Evolutionary conservation across 2,797 vertebrate species (phyloP).

Genomic region (Oceanodroma leucorhoa): DNA sequence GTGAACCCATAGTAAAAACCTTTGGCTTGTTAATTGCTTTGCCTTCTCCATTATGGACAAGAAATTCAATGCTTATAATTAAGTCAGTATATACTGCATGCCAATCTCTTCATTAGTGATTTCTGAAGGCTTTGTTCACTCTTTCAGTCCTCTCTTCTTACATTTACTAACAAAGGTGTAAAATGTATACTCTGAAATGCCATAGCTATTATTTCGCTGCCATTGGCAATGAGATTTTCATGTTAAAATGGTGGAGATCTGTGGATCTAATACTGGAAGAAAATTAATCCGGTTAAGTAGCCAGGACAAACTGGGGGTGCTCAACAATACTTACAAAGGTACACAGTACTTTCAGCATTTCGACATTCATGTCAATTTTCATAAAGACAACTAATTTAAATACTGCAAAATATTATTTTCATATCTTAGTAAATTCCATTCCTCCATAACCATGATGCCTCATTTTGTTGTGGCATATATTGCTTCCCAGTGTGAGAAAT

Average conservation of each 20-base stretch:
- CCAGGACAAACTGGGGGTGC: neutral
- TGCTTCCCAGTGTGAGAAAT: neutral
- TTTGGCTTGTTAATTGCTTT: conserved; percentile 28
- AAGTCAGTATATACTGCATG: conserved; percentile 10
- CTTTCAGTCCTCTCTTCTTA: neutral
- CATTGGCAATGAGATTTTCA: neutral
- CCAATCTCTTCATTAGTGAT: neutral
- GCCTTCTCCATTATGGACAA: neutral
- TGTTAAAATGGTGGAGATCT: neutral
- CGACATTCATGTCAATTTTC: neutral
- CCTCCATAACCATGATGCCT: neutral
- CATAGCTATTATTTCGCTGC: conserved; percentile 19
- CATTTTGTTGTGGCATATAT: neutral
- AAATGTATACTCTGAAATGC: neutral
- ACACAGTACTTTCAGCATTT: neutral
- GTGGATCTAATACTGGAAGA: neutral
- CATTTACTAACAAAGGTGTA: neutral
- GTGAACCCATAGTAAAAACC: neutral
- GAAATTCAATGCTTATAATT: neutral
- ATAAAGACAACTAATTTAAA: neutral
- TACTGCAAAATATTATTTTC: neutral
- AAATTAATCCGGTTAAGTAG: neutral
- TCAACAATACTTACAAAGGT: neutral
- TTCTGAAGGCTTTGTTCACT: neutral
- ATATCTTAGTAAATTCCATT: neutral